phyloP scores from a whole-genome alignment of 2,113 vertebrate species.

The human region DNA sequence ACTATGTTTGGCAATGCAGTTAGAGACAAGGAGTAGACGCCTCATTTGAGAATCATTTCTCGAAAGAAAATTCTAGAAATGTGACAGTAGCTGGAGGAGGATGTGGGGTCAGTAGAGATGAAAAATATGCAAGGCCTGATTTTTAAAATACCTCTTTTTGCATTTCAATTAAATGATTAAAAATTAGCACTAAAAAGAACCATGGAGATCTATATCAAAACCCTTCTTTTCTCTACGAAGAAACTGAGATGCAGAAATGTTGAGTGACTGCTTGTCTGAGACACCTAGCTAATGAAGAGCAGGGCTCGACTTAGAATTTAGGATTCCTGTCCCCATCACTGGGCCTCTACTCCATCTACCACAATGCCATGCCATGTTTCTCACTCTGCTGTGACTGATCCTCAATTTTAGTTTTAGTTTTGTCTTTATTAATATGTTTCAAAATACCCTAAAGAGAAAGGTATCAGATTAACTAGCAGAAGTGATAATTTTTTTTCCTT shows the following conservation, averaged over 20 bases:
- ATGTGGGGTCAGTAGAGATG: neutral
- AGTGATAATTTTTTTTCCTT: constrained; percentile 30
- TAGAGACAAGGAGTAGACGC: neutral
- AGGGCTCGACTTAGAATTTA: too few relatives aligned
- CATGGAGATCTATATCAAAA: neutral
- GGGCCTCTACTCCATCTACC: accelerated
- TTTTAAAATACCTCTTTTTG: neutral
- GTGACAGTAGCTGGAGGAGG: neutral
- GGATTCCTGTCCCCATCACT: accelerated
- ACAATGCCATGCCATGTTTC: accelerated
- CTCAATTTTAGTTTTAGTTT: neutral
- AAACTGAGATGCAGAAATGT: neutral
- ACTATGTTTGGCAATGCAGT: too few relatives aligned
- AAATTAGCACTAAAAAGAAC: neutral
- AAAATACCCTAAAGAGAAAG: neutral
- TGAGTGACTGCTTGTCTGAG: neutral
- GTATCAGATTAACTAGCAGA: neutral
- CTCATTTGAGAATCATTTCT: neutral
- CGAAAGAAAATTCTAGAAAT: neutral
- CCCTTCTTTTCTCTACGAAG: neutral
- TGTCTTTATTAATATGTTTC: neutral
- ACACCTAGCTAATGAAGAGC: neutral
- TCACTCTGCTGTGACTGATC: accelerated
- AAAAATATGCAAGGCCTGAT: neutral
- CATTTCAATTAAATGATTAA: neutral